Evolutionary conservation across 1,140 invertebrate species (phyloP), one percentile per base, ranked within the genome.

Genomic region (Ceratosolen solmsi): DNA sequence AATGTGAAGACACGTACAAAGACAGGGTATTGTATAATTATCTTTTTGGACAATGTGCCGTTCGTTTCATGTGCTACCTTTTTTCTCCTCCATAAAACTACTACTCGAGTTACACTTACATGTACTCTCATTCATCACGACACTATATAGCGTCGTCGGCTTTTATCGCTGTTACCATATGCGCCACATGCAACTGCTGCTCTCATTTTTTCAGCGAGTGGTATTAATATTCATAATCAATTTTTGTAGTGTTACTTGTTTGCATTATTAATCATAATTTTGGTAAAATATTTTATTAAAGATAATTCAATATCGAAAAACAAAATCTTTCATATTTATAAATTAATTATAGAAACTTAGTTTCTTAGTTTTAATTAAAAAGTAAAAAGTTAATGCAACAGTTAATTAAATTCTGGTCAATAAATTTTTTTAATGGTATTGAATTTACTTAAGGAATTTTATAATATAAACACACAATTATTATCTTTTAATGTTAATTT

Each of bases 1-100:
- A 94, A 94, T 94, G 94, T 93, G 94, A 95, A 93, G 94, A 95
- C 93, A 94, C 93, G 92, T 95, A 94, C 94, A 95, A 95, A 94
- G 94, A 94, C 92, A 95, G 95, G 94, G 94, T 95, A 95, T 95
- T 92, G 94, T 95, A 95, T 94, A 87, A 90, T 89, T 90, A 89
- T 91, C 86, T 91, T 89, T 91, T 90, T 92, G 89, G 87, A 89
- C 90, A 90, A 91, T 91, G 88, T 91, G 89, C 89, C 90, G 88
- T 91, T 90, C 90, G 89, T 90, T 92, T 91, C 88, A 91, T 90
- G 90, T 92, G 89, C 88, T 91, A 85, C 87, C 87, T 87, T 89
- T 83, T 89, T 83, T 79, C 60, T 79, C 71, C 54, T 87, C 86
- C 88, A 85, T 87, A 85, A 83, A 89, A 85, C 85, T 89, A 88